Evolutionary conservation across 2,113 vertebrate genomes (phyloP).

Genomic region (Scomber scombrus): DNA sequence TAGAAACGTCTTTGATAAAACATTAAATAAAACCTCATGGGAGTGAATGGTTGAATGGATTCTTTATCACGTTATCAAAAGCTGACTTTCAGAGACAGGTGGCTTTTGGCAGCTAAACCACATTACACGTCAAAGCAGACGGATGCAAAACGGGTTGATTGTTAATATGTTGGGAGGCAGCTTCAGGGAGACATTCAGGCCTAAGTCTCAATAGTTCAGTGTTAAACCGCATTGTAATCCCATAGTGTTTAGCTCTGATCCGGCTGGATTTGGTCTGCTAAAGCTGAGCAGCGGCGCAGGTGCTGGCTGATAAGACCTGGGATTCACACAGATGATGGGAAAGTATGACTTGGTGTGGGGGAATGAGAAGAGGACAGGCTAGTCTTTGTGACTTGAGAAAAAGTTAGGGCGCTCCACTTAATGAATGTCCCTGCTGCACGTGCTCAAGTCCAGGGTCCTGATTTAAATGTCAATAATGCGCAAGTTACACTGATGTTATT

Average conservation of each 20-base stretch:
- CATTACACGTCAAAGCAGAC: constrained; percentile 38
- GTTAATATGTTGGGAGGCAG: constrained; percentile 50
- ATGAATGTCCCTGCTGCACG: too few relatives aligned
- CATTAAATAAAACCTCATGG: not conserved
- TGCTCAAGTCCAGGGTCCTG: too few relatives aligned
- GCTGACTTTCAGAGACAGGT: constrained; percentile 53
- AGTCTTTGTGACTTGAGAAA: not conserved
- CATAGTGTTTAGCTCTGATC: constrained; percentile 67
- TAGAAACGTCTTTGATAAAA: constrained; percentile 46
- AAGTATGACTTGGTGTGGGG: not conserved
- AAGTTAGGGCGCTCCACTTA: not conserved
- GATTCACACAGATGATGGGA: constrained; percentile 63
- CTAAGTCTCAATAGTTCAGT: constrained; percentile 40
- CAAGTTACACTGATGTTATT: not conserved
- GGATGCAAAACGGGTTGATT: constrained; percentile 34
- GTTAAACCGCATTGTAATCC: constrained; percentile 73
- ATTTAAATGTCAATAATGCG: not conserved
- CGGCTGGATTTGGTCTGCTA: constrained; percentile 61
- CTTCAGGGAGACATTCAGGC: constrained; percentile 36
- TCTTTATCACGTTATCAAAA: constrained; percentile 48
- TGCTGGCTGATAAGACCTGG: constrained; percentile 67
- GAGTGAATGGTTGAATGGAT: constrained; percentile 23
- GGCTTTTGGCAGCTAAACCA: constrained; percentile 47
- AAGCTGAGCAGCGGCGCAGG: constrained; percentile 66
- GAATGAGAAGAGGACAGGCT: not conserved